These are phyloP conservation scores for Philonicus albiceps DNA, from an alignment of 2,888 invertebrate genomes.

Conservation along the genomic window DNA sequence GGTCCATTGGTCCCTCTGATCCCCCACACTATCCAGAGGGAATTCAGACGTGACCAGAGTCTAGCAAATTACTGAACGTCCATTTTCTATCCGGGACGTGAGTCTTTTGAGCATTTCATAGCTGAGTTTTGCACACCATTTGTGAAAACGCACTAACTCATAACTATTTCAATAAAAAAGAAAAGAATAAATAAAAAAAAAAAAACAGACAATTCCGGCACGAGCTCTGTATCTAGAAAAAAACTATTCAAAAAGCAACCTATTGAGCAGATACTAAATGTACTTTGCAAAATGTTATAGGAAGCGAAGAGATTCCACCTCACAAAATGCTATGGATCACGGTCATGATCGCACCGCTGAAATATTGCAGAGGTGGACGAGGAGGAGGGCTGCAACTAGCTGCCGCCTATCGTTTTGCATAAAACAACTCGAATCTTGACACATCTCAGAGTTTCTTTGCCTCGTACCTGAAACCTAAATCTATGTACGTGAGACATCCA, in stretches of 20 bases:
- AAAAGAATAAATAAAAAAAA: not conserved
- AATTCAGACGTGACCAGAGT: conserved; percentile 47
- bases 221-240: not conserved
- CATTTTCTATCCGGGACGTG: conserved; percentile 42
- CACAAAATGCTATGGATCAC: not conserved
- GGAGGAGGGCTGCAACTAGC: not conserved
- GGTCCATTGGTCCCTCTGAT: not conserved
- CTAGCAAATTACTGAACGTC: conserved; percentile 45
- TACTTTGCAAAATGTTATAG: not conserved
- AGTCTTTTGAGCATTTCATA: conserved; percentile 13
- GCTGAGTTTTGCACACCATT: not conserved
- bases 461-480: not conserved
- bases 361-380: not conserved
- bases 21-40: not conserved
- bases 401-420: not conserved
- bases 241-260: not conserved
- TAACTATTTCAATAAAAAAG: conserved; percentile 3
- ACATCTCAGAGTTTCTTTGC: not conserved
- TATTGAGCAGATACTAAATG: not conserved
- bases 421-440: not conserved
- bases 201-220: not conserved
- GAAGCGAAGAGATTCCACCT: not conserved
- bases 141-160: no score
- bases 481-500: not conserved
- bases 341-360: not conserved